Conservation (phyloP, 2,797 vertebrate genomes). For the Pantherophis alleghaniensis region DNA sequence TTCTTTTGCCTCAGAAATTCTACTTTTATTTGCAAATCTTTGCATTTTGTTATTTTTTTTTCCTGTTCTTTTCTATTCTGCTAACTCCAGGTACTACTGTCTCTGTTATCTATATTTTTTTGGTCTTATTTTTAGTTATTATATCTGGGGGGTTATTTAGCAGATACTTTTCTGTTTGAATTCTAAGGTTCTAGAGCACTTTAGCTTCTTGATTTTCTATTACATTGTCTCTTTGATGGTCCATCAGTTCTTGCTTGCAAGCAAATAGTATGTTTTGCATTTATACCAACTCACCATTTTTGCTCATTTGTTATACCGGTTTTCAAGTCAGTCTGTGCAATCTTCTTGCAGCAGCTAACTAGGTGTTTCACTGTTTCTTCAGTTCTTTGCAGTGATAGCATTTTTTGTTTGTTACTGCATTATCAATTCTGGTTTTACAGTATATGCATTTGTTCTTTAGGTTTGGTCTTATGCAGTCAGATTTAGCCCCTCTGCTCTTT, state of each 20-base stretch:
- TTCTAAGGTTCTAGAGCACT: neutral
- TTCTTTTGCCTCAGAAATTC: neutral
- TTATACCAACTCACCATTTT: neutral
- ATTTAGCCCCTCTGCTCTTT: neutral
- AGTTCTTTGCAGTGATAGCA: neutral
- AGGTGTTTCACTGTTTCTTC: neutral
- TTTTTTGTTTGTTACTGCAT: neutral
- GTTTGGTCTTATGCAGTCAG: neutral
- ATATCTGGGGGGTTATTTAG: neutral
- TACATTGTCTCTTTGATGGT: neutral
- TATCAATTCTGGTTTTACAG: neutral
- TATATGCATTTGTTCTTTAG: neutral
- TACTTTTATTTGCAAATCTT: neutral
- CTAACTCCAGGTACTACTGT: neutral
- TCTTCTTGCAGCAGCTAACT: neutral
- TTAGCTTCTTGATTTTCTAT: neutral
- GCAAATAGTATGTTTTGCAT: neutral
- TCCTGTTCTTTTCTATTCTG: neutral
- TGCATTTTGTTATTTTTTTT: neutral
- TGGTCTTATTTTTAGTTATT: neutral
- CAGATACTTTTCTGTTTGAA: neutral
- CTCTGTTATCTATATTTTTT: neutral
- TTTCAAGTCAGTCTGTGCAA: neutral
- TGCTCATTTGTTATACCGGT: neutral
- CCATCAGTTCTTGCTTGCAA: neutral